Conservation (phyloP, 2,113 vertebrate species). For the Marmota flaviventris region DNA sequence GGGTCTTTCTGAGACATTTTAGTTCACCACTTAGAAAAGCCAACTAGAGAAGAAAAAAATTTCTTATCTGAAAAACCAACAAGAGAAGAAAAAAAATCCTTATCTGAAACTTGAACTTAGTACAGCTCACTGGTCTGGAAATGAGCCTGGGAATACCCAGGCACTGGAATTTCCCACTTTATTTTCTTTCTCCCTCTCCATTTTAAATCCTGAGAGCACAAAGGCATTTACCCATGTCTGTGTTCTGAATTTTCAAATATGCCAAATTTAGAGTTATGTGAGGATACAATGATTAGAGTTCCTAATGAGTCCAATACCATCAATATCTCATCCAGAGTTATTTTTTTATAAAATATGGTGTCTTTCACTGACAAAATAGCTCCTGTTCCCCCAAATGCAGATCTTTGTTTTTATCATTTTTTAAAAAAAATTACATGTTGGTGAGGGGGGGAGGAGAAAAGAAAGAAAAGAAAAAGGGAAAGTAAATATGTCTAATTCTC, state of each 20-base stretch:
- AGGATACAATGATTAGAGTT: background rate
- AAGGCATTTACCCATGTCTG: background rate
- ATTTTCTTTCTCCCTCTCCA: too few relatives aligned
- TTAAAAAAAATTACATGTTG: background rate
- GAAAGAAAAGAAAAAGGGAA: too few relatives aligned
- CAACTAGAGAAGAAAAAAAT: background rate
- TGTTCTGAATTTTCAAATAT: background rate
- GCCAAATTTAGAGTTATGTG: background rate
- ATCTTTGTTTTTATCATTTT: background rate
- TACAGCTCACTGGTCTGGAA: constrained; percentile 59
- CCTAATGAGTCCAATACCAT: background rate
- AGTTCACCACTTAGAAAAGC: background rate
- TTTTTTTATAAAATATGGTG: constrained; percentile 27
- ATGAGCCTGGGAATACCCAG: background rate
- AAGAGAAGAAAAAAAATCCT: background rate
- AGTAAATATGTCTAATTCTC: background rate
- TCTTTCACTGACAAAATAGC: background rate
- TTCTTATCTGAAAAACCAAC: constrained; percentile 56
- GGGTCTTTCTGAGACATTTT: background rate
- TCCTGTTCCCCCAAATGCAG: background rate
- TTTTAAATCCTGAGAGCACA: background rate
- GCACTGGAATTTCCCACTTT: background rate
- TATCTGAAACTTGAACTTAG: constrained; percentile 65
- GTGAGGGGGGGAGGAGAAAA: too few relatives aligned
- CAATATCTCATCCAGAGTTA: background rate